A percentile compares a stretch with the other conserved stretches of the same genome.
Conservation (phyloP, 2,888 invertebrate genomes). For the Pandemis heparana region DNA sequence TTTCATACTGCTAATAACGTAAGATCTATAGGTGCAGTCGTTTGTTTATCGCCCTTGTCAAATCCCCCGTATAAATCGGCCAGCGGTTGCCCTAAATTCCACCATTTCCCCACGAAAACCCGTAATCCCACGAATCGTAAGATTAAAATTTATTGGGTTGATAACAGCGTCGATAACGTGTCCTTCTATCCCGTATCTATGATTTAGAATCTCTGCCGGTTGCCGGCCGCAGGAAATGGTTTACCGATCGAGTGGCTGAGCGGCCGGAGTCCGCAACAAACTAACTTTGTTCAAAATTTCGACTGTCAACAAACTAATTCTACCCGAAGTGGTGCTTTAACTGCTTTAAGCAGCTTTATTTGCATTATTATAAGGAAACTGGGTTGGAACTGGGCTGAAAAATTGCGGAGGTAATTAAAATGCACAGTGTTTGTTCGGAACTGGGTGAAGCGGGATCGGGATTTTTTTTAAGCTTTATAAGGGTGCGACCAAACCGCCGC, state of each 20-base stretch:
- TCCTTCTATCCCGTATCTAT: slow-evolving; percentile 39
- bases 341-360: slow-evolving; percentile 34
- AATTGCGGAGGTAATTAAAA: slow-evolving; percentile 33
- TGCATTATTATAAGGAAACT: slow-evolving; percentile 34
- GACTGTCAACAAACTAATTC: slow-evolving; percentile 41
- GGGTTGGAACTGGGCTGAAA: slow-evolving; percentile 14
- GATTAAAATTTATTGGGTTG: slow-evolving; percentile 31
- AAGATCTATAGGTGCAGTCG: slow-evolving; percentile 1
- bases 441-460: slow-evolving; percentile 15
- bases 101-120: slow-evolving; percentile 11
- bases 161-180: slow-evolving; percentile 30
- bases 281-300: slow-evolving; percentile 38
- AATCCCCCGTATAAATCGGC: neutral
- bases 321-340: slow-evolving; percentile 30
- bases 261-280: slow-evolving; percentile 19
- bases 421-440: slow-evolving; percentile 26
- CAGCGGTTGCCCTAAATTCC: neutral
- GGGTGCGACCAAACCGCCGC: too few relatives aligned
- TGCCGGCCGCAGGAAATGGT: slow-evolving; percentile 38
- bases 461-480: neutral
- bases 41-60: slow-evolving; percentile 4
- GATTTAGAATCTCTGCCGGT: slow-evolving; percentile 36
- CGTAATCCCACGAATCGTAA: slow-evolving; percentile 11
- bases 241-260: slow-evolving; percentile 34
- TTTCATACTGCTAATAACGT: slow-evolving; percentile 5